A percentile compares a stretch with the other conserved stretches of the same genome.
phyloP scores from a whole-genome alignment of 1,140 invertebrate genomes.

The Archegozetes longisetosus region DNA sequence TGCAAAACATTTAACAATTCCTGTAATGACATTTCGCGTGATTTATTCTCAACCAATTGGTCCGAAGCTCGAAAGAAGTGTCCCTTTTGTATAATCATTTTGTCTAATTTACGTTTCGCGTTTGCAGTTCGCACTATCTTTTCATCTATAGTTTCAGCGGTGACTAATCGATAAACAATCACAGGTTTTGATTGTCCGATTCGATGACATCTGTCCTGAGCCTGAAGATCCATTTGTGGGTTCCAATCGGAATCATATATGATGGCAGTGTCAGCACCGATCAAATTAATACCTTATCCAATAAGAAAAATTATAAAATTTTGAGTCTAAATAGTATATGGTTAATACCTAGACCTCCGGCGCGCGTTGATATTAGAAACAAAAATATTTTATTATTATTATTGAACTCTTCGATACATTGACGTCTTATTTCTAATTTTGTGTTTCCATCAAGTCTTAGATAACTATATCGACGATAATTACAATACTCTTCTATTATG shows the following conservation, averaged over 20 bases:
- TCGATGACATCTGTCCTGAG: too few species aligned
- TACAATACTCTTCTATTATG: conserved; percentile 58
- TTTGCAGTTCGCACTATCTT: conserved; percentile 72
- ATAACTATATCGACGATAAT: conserved; percentile 59
- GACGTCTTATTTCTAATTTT: conserved; percentile 73
- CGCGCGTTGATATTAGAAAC: conserved; percentile 86
- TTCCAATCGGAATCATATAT: conserved; percentile 99
- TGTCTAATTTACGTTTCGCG: too few species aligned
- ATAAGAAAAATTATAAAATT: too few species aligned
- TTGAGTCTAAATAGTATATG: too few species aligned
- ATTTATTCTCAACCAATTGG: too few species aligned
- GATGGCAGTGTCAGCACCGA: conserved; percentile 95
- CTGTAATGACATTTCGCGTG: too few species aligned
- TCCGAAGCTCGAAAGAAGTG: too few species aligned
- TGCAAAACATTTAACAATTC: too few species aligned
- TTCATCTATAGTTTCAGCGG: conserved; percentile 81
- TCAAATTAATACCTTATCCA: conserved; percentile 98
- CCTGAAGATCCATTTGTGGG: conserved; percentile 82
- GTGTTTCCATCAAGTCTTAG: conserved; percentile 81
- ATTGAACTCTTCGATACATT: conserved; percentile 77
- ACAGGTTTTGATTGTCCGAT: conserved; percentile 50
- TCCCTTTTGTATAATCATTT: too few species aligned
- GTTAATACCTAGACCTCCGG: conserved; percentile 89
- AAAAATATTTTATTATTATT: conserved; percentile 81
- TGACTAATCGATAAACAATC: conserved; percentile 78